Conservation (phyloP, 2,888 invertebrate genomes). For the Polydrusus tereticollis region DNA sequence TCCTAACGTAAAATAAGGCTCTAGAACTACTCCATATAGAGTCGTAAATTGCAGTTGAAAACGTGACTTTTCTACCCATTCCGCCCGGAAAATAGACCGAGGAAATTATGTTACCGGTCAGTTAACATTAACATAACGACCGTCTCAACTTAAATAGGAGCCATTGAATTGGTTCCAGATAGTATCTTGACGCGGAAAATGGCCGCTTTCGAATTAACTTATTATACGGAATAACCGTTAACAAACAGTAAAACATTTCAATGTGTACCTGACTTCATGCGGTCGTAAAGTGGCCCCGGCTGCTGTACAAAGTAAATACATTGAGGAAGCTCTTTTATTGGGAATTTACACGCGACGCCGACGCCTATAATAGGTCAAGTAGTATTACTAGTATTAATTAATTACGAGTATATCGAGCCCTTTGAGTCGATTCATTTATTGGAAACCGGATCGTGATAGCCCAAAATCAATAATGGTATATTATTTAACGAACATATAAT, state of each 20-base stretch:
- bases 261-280: too few relatives aligned
- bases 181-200: constrained; percentile 14
- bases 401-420: too few relatives aligned
- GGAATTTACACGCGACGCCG: neutral
- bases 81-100: neutral
- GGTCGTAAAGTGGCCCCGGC: constrained; percentile 6
- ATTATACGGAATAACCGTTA: constrained; percentile 5
- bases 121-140: constrained; percentile 15
- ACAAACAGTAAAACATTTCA: constrained; percentile 7
- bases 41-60: neutral
- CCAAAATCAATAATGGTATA: too few relatives aligned
- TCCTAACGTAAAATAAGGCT: neutral
- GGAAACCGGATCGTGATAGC: too few relatives aligned
- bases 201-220: constrained; percentile 18
- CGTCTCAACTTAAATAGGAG: constrained; percentile 5
- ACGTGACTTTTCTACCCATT: constrained; percentile 2
- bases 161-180: constrained; percentile 7
- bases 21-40: neutral
- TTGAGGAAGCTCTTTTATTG: neutral
- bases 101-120: constrained; percentile 28
- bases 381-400: too few relatives aligned
- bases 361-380: too few relatives aligned
- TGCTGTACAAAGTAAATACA: neutral
- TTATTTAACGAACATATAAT: too few relatives aligned
- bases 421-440: too few relatives aligned